Conservation (phyloP, 2,888 invertebrate genomes). For the Gastrophysa polygoni region DNA sequence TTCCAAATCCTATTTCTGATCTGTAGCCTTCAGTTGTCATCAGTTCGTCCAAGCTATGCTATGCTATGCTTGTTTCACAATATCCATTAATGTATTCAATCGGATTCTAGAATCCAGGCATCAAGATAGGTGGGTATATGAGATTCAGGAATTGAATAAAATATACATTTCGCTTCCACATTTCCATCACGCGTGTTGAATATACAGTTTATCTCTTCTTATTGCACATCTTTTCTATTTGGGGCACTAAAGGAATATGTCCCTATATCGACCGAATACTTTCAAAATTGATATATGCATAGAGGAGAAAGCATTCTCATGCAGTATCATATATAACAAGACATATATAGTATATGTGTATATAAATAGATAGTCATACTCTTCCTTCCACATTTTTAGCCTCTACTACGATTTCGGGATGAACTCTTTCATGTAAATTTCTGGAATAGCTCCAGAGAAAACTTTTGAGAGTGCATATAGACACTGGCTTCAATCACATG, state of each 20-base stretch:
- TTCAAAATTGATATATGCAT: slow-evolving; percentile 17
- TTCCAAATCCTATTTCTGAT: no score
- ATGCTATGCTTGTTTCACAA: no score
- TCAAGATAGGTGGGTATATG: not conserved
- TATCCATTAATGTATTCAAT: not conserved
- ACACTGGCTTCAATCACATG: no score
- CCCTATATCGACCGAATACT: slow-evolving; percentile 21
- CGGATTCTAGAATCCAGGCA: not conserved
- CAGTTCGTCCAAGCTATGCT: no score
- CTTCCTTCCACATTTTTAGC: no score
- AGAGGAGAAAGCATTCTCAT: slow-evolving; percentile 15
- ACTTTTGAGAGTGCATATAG: no score
- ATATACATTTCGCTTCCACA: not conserved
- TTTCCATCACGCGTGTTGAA: not conserved
- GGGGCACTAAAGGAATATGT: not conserved
- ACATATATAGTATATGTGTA: no score
- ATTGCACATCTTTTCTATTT: not conserved
- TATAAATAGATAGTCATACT: not conserved
- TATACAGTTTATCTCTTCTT: not conserved
- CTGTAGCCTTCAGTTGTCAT: no score
- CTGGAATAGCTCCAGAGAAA: no score
- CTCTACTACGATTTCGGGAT: no score
- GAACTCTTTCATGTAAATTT: no score
- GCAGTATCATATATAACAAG: slow-evolving; percentile 21
- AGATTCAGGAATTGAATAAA: not conserved